These are phyloP conservation scores for Apeira syringaria DNA, from an alignment of 2,888 invertebrate genomes.

Conservation along the genomic window DNA sequence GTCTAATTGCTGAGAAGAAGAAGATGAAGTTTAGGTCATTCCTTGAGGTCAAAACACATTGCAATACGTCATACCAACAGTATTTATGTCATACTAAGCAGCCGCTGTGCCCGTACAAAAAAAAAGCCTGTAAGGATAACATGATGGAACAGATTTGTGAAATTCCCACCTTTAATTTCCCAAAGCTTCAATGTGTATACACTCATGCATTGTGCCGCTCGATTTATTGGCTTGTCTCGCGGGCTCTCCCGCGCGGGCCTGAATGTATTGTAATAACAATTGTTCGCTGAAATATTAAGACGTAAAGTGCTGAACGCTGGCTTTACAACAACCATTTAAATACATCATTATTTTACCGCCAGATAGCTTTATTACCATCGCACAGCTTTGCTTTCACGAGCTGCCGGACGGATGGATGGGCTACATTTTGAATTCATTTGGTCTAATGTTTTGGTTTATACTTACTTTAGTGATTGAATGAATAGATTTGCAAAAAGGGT, in stretches of 20 bases:
- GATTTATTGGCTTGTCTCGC: slow-evolving; percentile 31
- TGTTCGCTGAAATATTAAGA: slow-evolving; percentile 41
- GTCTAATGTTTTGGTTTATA: slow-evolving; percentile 5
- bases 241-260: slow-evolving; percentile 28
- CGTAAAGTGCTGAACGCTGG: slow-evolving; percentile 40
- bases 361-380: slow-evolving; percentile 38
- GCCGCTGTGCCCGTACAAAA: no score
- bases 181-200: slow-evolving; percentile 24
- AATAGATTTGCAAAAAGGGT: no score
- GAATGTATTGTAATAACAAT: slow-evolving; percentile 42
- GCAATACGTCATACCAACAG: no score
- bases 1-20: no score
- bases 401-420: slow-evolving; percentile 7
- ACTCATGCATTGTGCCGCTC: slow-evolving; percentile 27
- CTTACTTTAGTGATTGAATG: no score
- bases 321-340: slow-evolving; percentile 42
- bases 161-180: slow-evolving; percentile 20
- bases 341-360: slow-evolving; percentile 40
- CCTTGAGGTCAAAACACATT: no score
- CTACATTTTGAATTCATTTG: slow-evolving; percentile 21
- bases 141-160: slow-evolving; percentile 9
- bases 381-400: slow-evolving; percentile 26
- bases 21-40: no score
- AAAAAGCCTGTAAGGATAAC: no score
- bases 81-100: no score